phyloP scores from a whole-genome alignment of 1,140 invertebrate species.

The Rhopalosiphum padi region DNA sequence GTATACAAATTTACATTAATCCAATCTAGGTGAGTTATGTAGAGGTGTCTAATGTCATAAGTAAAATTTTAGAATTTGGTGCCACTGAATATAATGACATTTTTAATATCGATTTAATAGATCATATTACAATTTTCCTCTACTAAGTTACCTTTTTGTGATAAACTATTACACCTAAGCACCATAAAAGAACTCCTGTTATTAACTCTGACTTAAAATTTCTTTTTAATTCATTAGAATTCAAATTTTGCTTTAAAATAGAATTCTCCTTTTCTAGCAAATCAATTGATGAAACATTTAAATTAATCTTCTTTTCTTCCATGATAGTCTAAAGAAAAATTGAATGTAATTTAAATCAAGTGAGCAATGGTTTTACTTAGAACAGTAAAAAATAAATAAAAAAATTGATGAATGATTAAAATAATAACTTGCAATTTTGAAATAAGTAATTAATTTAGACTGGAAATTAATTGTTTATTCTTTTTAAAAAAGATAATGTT shows the following conservation, averaged over 20 bases:
- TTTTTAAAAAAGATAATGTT: neutral
- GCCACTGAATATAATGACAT: too few species aligned
- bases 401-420: neutral
- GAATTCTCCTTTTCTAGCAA: neutral
- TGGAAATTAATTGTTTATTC: neutral
- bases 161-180: neutral
- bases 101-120: too few species aligned
- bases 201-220: neutral
- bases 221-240: neutral
- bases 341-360: neutral
- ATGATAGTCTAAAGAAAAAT: neutral
- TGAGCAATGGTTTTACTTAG: neutral
- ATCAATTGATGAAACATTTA: neutral
- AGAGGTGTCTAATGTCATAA: too few species aligned
- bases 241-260: neutral
- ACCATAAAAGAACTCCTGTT: neutral
- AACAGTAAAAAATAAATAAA: too few species aligned
- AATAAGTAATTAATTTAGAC: neutral
- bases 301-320: neutral
- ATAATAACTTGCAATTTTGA: neutral
- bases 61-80: too few species aligned
- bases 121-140: too few species aligned
- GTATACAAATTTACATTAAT: too few species aligned
- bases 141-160: neutral
- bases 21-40: too few species aligned